Base-by-base conservation (phyloP, 2,888 invertebrate species). In the Troilus luridus region DNA sequence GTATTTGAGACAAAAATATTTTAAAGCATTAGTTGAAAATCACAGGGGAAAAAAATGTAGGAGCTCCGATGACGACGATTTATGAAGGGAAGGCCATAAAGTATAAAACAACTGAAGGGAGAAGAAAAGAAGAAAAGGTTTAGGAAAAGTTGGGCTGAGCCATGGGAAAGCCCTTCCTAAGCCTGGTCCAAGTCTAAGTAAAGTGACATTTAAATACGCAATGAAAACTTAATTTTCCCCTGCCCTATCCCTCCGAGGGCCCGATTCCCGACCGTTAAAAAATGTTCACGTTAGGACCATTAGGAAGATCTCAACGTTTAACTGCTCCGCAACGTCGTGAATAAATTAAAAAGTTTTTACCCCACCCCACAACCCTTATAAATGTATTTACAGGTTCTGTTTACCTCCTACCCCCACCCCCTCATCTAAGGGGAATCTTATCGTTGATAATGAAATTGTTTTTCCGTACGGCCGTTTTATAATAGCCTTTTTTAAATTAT, bases 201-300 rank as follows among this genome's bases (percentile, higher is more conserved):
- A 89, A 89, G 89, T 89, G 89, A 89, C 89, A 89, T 89, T 89
- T 89, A 89, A 89, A 89, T 89, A 89, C 89, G 89, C 89, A 67
- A 89, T 89, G 89, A 89, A 89, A 89, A 89, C 89, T 89, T 89
- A 89, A 89, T 89, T 89, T 89, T 89, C 89, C 64, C 19, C 17
- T 59, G 64, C 72, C 24, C 88, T 41, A 59, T 62, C 88, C 88
- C 88, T 88, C 17, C 14, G 58, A 60, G 62, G 24, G 60, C 27
- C 88, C 19, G 27, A 56, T 67, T 54, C 89, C 67, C 54, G n/a
- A 27, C 62, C 88, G 56, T 59, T 67, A 72, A 72, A 89, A 89
- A 89, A 89, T 89, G 67, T 67, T 41, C 27, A 67, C 56, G 89
- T 89, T 67, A 89, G 62, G 41, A 56, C 54, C 89, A 89, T 89